Evolutionary conservation across 2,113 vertebrate species (phyloP).

Genomic region (Lepus timidus): DNA sequence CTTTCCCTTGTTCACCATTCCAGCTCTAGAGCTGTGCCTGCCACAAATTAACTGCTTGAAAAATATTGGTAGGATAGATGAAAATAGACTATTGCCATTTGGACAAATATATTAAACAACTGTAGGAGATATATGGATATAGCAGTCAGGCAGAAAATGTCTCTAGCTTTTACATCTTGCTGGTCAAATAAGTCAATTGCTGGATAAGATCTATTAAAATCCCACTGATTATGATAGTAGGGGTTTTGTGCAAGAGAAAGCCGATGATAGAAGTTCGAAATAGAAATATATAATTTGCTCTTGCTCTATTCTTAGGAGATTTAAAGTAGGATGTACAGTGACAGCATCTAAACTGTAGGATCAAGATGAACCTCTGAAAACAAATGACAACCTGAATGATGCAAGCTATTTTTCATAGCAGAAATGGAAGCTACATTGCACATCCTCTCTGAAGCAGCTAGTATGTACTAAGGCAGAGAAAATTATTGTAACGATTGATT

Average conservation of each 20-base stretch:
- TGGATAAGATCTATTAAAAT: constrained; percentile 59
- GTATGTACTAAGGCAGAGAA: constrained; percentile 54
- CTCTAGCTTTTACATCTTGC: constrained; percentile 27
- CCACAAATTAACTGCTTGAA: constrained; percentile 26
- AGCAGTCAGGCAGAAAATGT: constrained; percentile 26
- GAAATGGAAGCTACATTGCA: constrained; percentile 47
- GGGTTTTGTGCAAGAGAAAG: constrained; percentile 20
- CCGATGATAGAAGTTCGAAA: constrained; percentile 57
- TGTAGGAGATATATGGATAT: background rate
- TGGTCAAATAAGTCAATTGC: constrained; percentile 60
- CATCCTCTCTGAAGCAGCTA: constrained; percentile 45
- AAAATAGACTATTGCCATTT: constrained; percentile 51
- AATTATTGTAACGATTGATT: constrained; percentile 70
- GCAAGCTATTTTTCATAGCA: constrained; percentile 55
- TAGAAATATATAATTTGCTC: constrained; percentile 51
- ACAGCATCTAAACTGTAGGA: constrained; percentile 20
- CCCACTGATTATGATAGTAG: constrained; percentile 18
- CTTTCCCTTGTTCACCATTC: constrained; percentile 23
- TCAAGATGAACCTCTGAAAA: constrained; percentile 54
- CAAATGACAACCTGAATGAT: constrained; percentile 11
- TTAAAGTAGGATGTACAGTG: constrained; percentile 31
- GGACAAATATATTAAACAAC: constrained; percentile 36
- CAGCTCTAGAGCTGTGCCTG: background rate
- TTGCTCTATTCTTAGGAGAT: constrained; percentile 59
- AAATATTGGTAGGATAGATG: constrained; percentile 47